phyloP scores from a whole-genome alignment of 2,888 invertebrate genomes.

The Toxonevra muliebris region DNA sequence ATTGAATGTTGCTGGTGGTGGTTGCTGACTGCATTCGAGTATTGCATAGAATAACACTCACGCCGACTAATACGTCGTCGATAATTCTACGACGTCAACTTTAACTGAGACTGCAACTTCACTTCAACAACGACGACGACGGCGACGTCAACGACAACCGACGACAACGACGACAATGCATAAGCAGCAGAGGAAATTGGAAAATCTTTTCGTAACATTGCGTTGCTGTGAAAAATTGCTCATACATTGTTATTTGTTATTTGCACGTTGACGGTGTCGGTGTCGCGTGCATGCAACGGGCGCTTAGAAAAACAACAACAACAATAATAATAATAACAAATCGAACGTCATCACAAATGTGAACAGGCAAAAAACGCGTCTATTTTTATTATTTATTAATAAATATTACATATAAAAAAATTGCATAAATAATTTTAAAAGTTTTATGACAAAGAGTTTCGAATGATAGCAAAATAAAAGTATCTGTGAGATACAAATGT shows the following conservation, averaged over 20 bases:
- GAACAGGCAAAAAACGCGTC: not conserved
- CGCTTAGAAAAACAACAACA: slow-evolving; percentile 21
- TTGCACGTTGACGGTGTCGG: slow-evolving; percentile 61
- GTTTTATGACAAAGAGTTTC: no score
- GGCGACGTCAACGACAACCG: slow-evolving; percentile 30
- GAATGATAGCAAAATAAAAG: no score
- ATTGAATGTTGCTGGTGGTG: not conserved
- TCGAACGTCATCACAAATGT: not conserved
- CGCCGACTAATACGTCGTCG: not conserved
- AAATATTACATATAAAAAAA: no score
- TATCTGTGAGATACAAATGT: no score
- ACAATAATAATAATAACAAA: not conserved
- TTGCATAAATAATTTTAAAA: no score
- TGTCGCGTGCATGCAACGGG: slow-evolving; percentile 49
- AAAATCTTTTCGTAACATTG: slow-evolving; percentile 39
- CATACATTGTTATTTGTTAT: slow-evolving; percentile 61
- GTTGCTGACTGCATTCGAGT: not conserved
- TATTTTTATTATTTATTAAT: no score
- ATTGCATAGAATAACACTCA: not conserved
- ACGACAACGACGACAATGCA: no score
- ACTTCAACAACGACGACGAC: slow-evolving; percentile 37
- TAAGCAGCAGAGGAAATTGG: slow-evolving; percentile 13
- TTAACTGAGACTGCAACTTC: slow-evolving; percentile 32
- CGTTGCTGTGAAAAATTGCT: slow-evolving; percentile 53
- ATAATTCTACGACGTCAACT: slow-evolving; percentile 4